Evolutionary conservation across 2,113 vertebrate genomes (phyloP).

Genomic region (Rhegmatorhina hoffmannsi): DNA sequence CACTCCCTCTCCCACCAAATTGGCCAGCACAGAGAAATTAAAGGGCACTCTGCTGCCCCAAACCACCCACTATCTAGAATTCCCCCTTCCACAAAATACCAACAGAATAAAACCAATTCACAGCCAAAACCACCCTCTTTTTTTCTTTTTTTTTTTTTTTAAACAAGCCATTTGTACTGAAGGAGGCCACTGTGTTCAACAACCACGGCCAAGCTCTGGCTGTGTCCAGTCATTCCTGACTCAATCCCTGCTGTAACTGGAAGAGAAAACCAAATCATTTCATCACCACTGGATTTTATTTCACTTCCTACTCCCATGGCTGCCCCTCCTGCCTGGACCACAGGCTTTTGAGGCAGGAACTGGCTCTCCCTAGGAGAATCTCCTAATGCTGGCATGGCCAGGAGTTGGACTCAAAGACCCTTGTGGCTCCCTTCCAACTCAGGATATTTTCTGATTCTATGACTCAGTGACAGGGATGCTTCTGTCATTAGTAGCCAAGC

Average conservation of each 20-base stretch:
- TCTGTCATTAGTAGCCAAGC: not conserved
- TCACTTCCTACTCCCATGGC: not conserved
- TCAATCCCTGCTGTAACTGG: not conserved
- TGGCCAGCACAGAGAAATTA: not conserved
- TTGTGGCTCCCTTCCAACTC: not conserved
- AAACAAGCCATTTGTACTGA: not conserved
- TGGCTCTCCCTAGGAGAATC: not conserved
- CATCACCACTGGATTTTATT: not conserved
- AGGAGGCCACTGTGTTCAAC: not conserved
- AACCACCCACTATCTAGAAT: not conserved
- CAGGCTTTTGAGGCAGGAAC: not conserved
- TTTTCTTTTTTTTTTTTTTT: not conserved
- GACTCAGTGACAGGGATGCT: not conserved
- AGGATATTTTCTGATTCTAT: not conserved
- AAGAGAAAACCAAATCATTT: not conserved
- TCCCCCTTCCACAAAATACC: not conserved
- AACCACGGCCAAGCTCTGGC: not conserved
- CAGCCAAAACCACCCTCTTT: fast-evolving
- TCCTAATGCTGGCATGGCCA: not conserved
- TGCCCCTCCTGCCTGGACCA: not conserved
- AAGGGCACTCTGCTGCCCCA: fast-evolving
- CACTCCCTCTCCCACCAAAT: not conserved
- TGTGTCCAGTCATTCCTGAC: fast-evolving
- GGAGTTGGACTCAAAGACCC: not conserved
- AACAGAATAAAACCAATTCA: not conserved